Evolutionary conservation across 1,140 invertebrate genomes (phyloP).

Genomic region (Yoshiicerus persimilis): DNA sequence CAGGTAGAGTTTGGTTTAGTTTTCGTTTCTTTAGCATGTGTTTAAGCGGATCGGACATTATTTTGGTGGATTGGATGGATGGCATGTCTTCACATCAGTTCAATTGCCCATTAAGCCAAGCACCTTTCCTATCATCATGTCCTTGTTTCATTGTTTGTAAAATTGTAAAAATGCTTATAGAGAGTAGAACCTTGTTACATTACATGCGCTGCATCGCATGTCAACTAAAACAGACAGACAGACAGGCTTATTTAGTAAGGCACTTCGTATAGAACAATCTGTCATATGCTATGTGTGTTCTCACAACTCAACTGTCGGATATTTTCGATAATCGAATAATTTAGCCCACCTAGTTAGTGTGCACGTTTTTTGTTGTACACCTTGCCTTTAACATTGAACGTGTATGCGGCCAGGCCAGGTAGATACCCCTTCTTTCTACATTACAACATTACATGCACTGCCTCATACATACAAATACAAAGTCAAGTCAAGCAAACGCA

Average conservation of each 20-base stretch:
- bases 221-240: not conserved
- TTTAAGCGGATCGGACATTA: not conserved
- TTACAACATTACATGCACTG: not conserved
- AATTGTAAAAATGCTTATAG: conserved; percentile 12
- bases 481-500: no score
- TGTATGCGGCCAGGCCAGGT: not conserved
- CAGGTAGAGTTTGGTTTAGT: not conserved
- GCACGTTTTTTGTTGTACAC: not conserved
- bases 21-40: conserved; percentile 7
- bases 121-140: conserved; percentile 24
- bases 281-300: conserved; percentile 19
- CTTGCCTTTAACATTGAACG: not conserved
- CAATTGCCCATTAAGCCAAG: conserved; percentile 16
- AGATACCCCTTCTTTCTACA: not conserved
- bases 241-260: not conserved
- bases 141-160: conserved; percentile 19
- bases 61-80: not conserved
- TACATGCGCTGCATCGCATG: conserved; percentile 7
- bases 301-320: conserved; percentile 12
- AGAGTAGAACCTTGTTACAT: not conserved
- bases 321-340: conserved; percentile 23
- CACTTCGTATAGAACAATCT: not conserved
- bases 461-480: no score
- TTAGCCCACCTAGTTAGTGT: conserved; percentile 21
- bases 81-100: conserved; percentile 15